Percentiles rank a stretch among this genome's conserved stretches.
These are phyloP conservation scores for Alcedo atthis DNA, from an alignment of 2,797 vertebrate genomes.

Conservation along the genomic window DNA sequence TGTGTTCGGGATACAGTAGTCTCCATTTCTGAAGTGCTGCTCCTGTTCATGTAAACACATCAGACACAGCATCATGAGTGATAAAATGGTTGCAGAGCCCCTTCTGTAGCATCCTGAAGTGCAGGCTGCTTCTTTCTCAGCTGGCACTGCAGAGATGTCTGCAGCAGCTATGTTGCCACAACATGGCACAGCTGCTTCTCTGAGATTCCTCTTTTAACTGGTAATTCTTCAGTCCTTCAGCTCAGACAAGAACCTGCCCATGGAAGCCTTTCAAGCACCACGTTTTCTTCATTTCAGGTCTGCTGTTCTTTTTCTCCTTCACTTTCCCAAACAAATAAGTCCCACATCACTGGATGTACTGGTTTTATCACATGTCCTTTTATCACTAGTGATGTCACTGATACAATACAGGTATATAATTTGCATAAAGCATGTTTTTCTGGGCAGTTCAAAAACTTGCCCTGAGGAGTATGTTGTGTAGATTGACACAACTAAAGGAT, in stretches of 20 bases:
- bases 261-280: background rate
- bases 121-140: background rate
- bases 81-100: background rate
- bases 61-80: background rate
- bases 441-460: background rate
- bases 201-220: background rate
- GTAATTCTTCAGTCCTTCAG: background rate
- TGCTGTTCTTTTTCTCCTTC: background rate
- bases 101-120: background rate
- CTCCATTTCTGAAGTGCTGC: background rate
- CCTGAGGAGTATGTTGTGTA: background rate
- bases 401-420: background rate
- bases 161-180: background rate
- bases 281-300: background rate
- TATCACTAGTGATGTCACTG: background rate
- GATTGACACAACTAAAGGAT: background rate
- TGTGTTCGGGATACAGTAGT: background rate
- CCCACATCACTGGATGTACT: background rate
- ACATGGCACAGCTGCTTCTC: conserved; percentile 33
- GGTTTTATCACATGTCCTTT: background rate
- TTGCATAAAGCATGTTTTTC: background rate
- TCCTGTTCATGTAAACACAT: background rate
- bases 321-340: background rate
- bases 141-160: background rate
- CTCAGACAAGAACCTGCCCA: background rate